Base-by-base conservation (phyloP, 1,140 invertebrate species). In the Potamilus streckersoni region DNA sequence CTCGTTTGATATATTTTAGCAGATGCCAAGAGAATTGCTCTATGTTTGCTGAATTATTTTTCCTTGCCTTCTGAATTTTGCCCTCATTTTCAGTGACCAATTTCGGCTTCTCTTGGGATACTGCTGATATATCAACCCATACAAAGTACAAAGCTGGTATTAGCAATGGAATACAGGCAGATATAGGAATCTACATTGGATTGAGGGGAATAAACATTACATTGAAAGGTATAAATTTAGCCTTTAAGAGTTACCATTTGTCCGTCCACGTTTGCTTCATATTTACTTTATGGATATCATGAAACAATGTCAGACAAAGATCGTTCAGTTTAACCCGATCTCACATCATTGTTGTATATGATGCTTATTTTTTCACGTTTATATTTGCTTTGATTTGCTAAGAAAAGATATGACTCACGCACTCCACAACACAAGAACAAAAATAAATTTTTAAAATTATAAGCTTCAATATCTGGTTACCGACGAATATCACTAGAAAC, bases 161-260 rank as follows among this genome's bases (percentile, higher is more conserved):
- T 68, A 93, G 93, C 71, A 94, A 98, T 85, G 95, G 96, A 86
- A 92, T 99, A 56, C 92, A 93, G 74, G 97, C 96, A 65, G 93
- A 95, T 89, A 93, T 99, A 72, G 96, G 95, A 12, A 95, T 97
- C 31, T 94, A 96, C 86, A 95, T 99, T 81, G 97, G 98, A 49
- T 92, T 99, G 16, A 94, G 94, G 85, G 96, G 98, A 89, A 95
- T 98, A 88, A 99, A 99, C 90, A 96, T 99, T 79, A 98, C 97
- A 49, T 93, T 98, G 71, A 94, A 93, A 92, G 95, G 97, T 97
- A 92, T 68, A 16, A 59, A n/a, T 8, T 27, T n/a, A 6, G 8
- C 4, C 4, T 62, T n/a, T 0, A n/a, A 62, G 19, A n/a, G 23
- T 62, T 62, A 62, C 23, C 23, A 62, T 62, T 5, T 19, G 38